Percentiles rank a stretch among this genome's conserved stretches.
These are phyloP conservation scores for Chelon auratus DNA, from an alignment of 2,797 vertebrate genomes.

Conservation along the genomic window DNA sequence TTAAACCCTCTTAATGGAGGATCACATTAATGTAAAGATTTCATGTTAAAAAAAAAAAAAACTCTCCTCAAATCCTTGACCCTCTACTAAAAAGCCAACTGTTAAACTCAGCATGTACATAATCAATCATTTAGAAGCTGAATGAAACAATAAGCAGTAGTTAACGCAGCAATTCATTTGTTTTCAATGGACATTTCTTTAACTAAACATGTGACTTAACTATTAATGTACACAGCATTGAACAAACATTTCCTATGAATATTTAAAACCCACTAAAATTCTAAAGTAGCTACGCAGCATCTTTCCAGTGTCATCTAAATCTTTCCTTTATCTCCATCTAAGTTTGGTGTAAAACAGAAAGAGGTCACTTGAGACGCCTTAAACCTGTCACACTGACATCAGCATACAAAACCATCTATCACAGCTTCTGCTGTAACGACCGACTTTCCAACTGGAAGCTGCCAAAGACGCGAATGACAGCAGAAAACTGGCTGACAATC, in stretches of 20 bases:
- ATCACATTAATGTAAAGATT: constrained; percentile 3
- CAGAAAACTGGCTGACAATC: too few species aligned
- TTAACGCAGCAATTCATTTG: constrained; percentile 10
- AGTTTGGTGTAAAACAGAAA: constrained; percentile 5
- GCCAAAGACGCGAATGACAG: too few species aligned
- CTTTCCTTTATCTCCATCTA: not conserved
- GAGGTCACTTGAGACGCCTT: not conserved
- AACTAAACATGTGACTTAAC: constrained; percentile 3
- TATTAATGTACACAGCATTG: not conserved
- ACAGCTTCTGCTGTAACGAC: not conserved
- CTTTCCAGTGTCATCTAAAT: not conserved
- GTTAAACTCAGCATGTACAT: not conserved
- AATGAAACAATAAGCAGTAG: constrained; percentile 2
- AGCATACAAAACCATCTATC: not conserved
- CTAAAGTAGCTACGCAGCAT: not conserved
- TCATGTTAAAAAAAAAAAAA: constrained; percentile 2
- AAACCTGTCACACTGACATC: not conserved
- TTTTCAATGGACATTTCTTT: not conserved
- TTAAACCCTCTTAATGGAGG: constrained; percentile 2
- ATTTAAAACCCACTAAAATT: too few species aligned
- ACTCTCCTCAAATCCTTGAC: not conserved
- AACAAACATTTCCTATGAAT: too few species aligned
- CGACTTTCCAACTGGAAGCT: not conserved
- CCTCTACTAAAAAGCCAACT: not conserved
- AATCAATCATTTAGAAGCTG: too few species aligned